A percentile compares a stretch with the other conserved stretches of the same genome.
phyloP scores from a whole-genome alignment of 1,140 invertebrate genomes.

The Brachionus sp. region DNA sequence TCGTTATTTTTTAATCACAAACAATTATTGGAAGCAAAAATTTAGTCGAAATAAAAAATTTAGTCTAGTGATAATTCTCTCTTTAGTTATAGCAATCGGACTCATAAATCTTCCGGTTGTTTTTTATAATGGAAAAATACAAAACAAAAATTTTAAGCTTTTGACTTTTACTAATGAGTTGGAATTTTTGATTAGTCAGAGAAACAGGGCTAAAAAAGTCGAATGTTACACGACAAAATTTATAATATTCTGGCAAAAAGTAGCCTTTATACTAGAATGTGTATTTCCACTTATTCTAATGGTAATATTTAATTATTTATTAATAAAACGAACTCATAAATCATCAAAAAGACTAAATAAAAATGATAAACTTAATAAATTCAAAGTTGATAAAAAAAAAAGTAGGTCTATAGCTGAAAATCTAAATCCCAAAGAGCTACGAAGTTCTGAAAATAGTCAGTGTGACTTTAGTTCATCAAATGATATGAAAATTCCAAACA shows the following conservation, averaged over 20 bases:
- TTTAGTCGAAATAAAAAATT: slow-evolving; percentile 22
- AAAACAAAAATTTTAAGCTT: background rate
- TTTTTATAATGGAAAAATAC: slow-evolving; percentile 21
- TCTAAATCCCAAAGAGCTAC: background rate
- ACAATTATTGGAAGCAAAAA: slow-evolving; percentile 42
- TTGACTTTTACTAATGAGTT: background rate
- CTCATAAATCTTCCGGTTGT: slow-evolving; percentile 1
- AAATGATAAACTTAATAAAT: background rate
- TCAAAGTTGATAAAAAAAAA: background rate
- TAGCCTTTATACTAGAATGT: slow-evolving; percentile 28
- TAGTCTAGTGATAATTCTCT: slow-evolving; percentile 14
- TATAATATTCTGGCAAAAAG: slow-evolving; percentile 33
- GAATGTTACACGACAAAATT: slow-evolving; percentile 43
- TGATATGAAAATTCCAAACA: background rate
- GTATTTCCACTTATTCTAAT: slow-evolving; percentile 26
- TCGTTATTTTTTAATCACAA: slow-evolving; percentile 24
- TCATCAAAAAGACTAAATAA: slow-evolving; percentile 20
- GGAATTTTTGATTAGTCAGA: background rate
- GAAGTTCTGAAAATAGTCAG: background rate
- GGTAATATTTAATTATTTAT: slow-evolving; percentile 16
- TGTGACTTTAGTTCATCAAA: background rate
- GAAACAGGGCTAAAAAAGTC: background rate
- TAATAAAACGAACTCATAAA: slow-evolving; percentile 36
- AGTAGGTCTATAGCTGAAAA: background rate
- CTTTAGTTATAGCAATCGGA: background rate